Evolutionary conservation across 2,888 invertebrate genomes (phyloP).

Genomic region (Scaptomyza reducta): DNA sequence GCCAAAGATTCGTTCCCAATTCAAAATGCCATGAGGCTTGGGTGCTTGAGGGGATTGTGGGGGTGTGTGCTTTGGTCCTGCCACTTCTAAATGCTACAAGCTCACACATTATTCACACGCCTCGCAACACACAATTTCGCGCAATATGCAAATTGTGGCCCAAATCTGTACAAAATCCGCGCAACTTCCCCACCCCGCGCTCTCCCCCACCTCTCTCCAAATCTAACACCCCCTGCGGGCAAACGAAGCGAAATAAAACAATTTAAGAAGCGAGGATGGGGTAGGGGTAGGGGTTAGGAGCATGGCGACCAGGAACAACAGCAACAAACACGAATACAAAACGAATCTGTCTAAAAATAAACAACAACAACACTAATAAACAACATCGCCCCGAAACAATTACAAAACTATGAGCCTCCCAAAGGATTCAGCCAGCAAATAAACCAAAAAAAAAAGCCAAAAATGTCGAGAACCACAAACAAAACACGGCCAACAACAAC

Average conservation of each 20-base stretch:
- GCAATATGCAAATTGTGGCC: conserved; percentile 69
- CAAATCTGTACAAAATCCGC: conserved; percentile 40
- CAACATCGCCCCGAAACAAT: conserved; percentile 67
- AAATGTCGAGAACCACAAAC: background rate
- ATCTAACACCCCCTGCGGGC: background rate
- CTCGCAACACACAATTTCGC: conserved; percentile 73
- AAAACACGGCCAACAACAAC: conserved; percentile 6
- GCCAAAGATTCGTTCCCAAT: conserved; percentile 12
- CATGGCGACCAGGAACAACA: background rate
- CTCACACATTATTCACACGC: conserved; percentile 80
- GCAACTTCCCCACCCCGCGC: background rate
- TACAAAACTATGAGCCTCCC: conserved; percentile 78
- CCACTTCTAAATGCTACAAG: conserved; percentile 50
- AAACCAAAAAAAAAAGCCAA: conserved; percentile 58
- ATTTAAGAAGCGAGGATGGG: conserved; percentile 42
- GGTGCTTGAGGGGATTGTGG: background rate
- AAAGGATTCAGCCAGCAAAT: conserved; percentile 67
- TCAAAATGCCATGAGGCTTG: background rate
- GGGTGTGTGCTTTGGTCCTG: background rate
- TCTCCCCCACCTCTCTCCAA: background rate
- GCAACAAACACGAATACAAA: conserved; percentile 4
- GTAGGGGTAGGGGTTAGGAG: background rate
- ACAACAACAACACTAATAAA: conserved; percentile 51
- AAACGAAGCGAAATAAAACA: conserved; percentile 44
- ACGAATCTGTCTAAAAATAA: conserved; percentile 68